Conservation (phyloP, 2,797 vertebrate genomes). For the Margarornis squamiger region DNA sequence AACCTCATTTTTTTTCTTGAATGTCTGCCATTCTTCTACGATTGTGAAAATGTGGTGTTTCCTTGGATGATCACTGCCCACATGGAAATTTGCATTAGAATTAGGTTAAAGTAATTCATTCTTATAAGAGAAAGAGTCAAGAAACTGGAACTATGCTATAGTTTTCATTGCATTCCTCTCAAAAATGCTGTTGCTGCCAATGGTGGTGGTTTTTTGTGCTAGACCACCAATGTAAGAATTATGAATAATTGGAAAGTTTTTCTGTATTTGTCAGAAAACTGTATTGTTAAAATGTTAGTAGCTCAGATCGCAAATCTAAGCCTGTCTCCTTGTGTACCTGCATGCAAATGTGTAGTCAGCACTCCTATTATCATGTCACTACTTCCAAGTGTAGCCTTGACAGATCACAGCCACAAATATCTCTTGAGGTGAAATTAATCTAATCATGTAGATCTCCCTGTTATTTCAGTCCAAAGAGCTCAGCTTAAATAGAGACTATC, state of each 20-base stretch:
- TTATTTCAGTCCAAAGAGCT: conserved; percentile 37
- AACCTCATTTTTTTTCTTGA: background rate
- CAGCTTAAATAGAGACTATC: conserved; percentile 35
- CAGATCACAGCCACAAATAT: conserved; percentile 51
- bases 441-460: conserved; percentile 34
- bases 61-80: background rate
- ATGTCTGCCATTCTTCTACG: background rate
- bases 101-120: background rate
- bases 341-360: background rate
- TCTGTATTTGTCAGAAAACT: background rate
- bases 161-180: background rate
- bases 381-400: conserved; percentile 44
- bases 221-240: background rate
- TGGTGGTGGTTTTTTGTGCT: background rate
- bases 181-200: background rate
- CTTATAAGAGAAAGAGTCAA: background rate
- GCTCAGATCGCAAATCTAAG: background rate
- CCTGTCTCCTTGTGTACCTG: background rate
- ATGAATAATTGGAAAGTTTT: background rate
- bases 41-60: background rate
- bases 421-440: conserved; percentile 52
- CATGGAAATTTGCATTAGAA: background rate
- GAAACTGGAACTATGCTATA: background rate
- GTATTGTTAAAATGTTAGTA: background rate
- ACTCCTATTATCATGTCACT: background rate